A percentile compares a stretch with the other conserved stretches of the same genome.
These are phyloP conservation scores for Limnephilus marmoratus DNA, from an alignment of 2,888 invertebrate species.

Conservation along the genomic window DNA sequence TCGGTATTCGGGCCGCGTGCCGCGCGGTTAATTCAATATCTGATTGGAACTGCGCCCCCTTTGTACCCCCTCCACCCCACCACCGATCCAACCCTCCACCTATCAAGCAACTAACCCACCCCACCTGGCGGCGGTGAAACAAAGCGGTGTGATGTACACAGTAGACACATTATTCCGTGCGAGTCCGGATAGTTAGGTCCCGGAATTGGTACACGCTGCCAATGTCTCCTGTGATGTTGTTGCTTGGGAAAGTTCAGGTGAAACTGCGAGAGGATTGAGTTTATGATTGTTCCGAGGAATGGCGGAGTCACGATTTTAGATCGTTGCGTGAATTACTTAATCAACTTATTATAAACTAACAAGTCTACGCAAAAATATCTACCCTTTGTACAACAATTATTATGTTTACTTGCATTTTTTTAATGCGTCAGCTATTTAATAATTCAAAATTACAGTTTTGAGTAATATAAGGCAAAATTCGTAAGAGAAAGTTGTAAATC, in stretches of 20 bases:
- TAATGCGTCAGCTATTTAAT: not conserved
- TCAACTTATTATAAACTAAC: not conserved
- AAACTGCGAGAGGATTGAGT: constrained; percentile 31
- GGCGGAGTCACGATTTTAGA: not conserved
- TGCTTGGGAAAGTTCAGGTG: constrained; percentile 31
- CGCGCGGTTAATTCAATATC: constrained; percentile 65
- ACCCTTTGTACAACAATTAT: not conserved
- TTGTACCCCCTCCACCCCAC: not conserved
- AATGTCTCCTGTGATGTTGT: not conserved
- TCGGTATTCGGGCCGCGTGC: constrained; percentile 61
- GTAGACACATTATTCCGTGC: not conserved
- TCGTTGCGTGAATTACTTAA: not conserved
- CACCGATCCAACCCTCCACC: constrained; percentile 9
- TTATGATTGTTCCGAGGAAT: constrained; percentile 15
- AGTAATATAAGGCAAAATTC: too few relatives aligned
- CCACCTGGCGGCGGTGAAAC: constrained; percentile 33
- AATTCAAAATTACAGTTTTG: not conserved
- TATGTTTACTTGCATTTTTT: not conserved
- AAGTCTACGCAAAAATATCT: not conserved
- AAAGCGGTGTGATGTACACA: constrained; percentile 32
- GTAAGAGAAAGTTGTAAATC: too few relatives aligned
- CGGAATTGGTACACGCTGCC: constrained; percentile 29
- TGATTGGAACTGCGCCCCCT: constrained; percentile 60
- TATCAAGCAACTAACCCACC: constrained; percentile 29
- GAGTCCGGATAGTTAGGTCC: constrained; percentile 13